phyloP scores from a whole-genome alignment of 2,113 vertebrate genomes.

The Xenus cinereus region DNA sequence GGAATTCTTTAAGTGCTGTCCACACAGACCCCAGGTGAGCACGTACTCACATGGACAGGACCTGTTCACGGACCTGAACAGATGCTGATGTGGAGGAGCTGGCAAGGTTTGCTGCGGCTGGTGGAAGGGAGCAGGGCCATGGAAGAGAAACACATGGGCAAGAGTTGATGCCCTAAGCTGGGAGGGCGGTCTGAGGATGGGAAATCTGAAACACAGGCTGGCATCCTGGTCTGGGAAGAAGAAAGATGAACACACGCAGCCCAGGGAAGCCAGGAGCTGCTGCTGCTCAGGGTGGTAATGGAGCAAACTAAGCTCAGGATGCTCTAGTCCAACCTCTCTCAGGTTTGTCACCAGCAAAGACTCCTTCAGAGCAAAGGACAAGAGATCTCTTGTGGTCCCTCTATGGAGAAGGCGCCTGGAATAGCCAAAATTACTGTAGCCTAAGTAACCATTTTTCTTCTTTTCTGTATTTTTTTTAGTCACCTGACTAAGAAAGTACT shows the following conservation, averaged over 20 bases:
- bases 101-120: neutral
- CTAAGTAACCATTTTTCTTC: neutral
- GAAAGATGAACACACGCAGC: neutral
- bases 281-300: neutral
- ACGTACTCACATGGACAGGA: constrained; percentile 3
- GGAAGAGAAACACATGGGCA: neutral
- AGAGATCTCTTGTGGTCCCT: neutral
- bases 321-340: neutral
- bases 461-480: neutral
- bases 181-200: fast-evolving
- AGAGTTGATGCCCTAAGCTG: neutral
- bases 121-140: neutral
- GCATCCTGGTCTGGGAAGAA: neutral
- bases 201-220: neutral
- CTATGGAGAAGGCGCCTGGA: fast-evolving
- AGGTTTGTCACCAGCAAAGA: neutral
- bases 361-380: neutral
- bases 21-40: constrained; percentile 36
- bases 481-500: neutral
- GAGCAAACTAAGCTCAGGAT: neutral
- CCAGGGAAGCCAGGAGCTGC: neutral
- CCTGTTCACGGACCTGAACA: no score
- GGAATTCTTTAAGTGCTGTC: constrained; percentile 36
- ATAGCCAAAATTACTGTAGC: neutral
- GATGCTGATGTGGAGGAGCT: neutral